Percentiles rank a stretch among this genome's conserved stretches.
These are phyloP conservation scores for Leiothrix lutea DNA, from an alignment of 2,113 vertebrate genomes.

Conservation along the genomic window DNA sequence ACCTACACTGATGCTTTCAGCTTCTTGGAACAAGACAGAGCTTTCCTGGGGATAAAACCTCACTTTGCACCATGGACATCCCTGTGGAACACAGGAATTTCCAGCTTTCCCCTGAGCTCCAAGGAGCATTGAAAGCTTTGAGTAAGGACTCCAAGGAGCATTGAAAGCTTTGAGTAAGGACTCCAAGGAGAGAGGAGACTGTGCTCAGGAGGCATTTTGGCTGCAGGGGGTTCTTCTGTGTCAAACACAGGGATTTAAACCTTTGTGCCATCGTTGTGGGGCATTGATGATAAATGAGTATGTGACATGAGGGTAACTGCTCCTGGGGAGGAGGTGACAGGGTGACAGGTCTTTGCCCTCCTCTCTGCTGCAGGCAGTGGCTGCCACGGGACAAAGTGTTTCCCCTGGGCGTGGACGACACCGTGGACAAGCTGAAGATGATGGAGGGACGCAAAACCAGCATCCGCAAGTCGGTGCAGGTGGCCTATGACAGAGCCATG, in stretches of 20 bases:
- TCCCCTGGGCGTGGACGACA: slow-evolving; percentile 89
- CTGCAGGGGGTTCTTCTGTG: background rate
- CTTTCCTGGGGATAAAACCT: background rate
- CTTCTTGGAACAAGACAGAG: background rate
- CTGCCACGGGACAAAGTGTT: slow-evolving; percentile 91
- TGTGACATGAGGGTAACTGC: rapidly evolving
- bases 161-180: background rate
- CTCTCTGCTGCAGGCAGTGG: slow-evolving; percentile 86
- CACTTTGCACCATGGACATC: background rate
- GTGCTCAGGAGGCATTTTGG: background rate
- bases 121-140: background rate
- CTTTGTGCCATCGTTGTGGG: rapidly evolving
- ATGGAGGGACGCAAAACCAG: slow-evolving; percentile 95
- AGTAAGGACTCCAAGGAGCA: background rate
- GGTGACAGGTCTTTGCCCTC: background rate
- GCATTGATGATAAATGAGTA: background rate
- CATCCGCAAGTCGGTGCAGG: slow-evolving; percentile 97
- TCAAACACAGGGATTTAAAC: background rate
- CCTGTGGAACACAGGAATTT: background rate
- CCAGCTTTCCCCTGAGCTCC: background rate
- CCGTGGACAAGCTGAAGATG: slow-evolving; percentile 94
- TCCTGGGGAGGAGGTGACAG: background rate
- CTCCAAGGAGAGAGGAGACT: background rate
- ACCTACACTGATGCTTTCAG: background rate
- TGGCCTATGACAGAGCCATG: slow-evolving; percentile 95